Percentiles rank a stretch among this genome's conserved stretches.
phyloP scores from a whole-genome alignment of 2,113 vertebrate species.

The Tachuris rubrigastra region DNA sequence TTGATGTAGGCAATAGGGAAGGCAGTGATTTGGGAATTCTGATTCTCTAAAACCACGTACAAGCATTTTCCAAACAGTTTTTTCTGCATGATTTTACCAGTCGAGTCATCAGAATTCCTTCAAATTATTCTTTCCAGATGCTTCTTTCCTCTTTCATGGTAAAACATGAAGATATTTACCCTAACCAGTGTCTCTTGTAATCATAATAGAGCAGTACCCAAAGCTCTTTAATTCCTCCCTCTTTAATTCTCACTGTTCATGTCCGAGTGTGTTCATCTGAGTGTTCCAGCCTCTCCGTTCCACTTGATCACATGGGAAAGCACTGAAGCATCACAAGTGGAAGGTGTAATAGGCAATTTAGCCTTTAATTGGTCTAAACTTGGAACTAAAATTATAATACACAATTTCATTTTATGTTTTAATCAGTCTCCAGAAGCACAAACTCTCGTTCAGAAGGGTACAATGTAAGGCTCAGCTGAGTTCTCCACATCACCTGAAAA shows the following conservation, averaged over 20 bases:
- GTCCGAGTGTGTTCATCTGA: neutral
- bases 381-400: neutral
- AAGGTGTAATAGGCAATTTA: slow-evolving; percentile 18
- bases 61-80: neutral
- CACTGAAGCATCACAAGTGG: neutral
- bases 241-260: neutral
- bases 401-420: slow-evolving; percentile 27
- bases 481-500: neutral
- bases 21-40: neutral
- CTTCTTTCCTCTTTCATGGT: neutral
- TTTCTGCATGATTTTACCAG: rapidly evolving
- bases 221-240: no score
- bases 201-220: neutral
- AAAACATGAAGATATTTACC: neutral
- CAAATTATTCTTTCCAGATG: neutral
- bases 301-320: neutral
- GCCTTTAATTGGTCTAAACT: slow-evolving; percentile 28
- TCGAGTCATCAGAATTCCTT: neutral
- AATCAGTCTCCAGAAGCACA: neutral
- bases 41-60: neutral
- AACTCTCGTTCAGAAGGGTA: neutral
- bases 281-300: neutral
- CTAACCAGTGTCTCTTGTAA: neutral
- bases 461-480: neutral
- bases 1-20: neutral